Conservation (phyloP, 2,888 invertebrate species). For the Nycteola revayana region DNA sequence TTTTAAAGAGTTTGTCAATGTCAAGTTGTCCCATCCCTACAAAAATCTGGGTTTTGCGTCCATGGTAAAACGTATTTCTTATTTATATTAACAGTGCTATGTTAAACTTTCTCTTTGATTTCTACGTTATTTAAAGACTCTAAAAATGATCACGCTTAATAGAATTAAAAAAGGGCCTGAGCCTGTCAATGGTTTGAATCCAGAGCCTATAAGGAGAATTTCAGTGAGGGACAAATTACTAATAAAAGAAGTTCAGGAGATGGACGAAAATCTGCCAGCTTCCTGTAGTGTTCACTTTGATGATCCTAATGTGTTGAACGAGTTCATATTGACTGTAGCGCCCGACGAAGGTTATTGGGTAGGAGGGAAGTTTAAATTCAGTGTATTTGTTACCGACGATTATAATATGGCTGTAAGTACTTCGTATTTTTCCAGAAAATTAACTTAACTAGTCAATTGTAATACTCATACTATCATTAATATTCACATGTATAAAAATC, state of each 20-base stretch:
- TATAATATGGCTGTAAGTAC: slow-evolving; percentile 96
- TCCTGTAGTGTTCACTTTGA: slow-evolving; percentile 91
- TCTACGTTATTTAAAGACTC: slow-evolving; percentile 23
- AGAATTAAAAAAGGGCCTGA: slow-evolving; percentile 86
- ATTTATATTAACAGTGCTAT: slow-evolving; percentile 37
- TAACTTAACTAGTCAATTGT: too few species aligned
- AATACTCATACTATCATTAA: too few species aligned
- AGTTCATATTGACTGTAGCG: slow-evolving; percentile 88
- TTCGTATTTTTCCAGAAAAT: too few species aligned
- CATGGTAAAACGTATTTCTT: slow-evolving; percentile 22
- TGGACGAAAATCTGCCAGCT: slow-evolving; percentile 91
- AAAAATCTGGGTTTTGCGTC: slow-evolving; percentile 17
- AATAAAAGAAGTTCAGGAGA: slow-evolving; percentile 92
- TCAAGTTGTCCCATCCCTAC: slow-evolving; percentile 17
- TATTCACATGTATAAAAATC: too few species aligned
- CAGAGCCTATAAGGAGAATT: slow-evolving; percentile 80
- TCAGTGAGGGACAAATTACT: slow-evolving; percentile 90
- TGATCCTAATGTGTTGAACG: slow-evolving; percentile 91
- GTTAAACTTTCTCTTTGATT: slow-evolving; percentile 28
- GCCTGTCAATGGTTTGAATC: slow-evolving; percentile 58
- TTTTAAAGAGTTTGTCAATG: too few species aligned
- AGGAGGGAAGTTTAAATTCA: slow-evolving; percentile 93
- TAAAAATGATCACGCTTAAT: slow-evolving; percentile 87
- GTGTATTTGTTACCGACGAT: slow-evolving; percentile 93
- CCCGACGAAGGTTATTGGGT: slow-evolving; percentile 95